Evolutionary conservation across 2,888 invertebrate species (phyloP).

Genomic region (Cephonodes hylas): DNA sequence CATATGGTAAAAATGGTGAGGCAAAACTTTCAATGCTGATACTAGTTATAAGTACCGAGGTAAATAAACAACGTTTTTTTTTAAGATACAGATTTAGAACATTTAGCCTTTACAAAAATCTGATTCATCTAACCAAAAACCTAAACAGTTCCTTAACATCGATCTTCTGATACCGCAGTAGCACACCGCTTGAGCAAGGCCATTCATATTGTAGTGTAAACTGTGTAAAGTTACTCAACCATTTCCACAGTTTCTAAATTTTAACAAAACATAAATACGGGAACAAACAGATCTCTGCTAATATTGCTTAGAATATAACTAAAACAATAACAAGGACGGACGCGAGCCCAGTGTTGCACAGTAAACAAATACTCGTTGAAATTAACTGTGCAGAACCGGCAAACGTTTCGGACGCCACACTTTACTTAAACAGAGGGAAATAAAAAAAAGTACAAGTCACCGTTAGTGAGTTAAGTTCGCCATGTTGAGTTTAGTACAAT

Average conservation of each 20-base stretch:
- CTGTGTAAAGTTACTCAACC: no score
- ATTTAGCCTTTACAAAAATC: no score
- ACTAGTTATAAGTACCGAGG: no score
- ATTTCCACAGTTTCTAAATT: background rate
- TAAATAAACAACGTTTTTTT: no score
- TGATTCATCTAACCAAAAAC: no score
- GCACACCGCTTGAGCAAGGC: no score
- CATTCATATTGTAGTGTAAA: no score
- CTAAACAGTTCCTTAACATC: no score
- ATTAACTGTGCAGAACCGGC: conserved; percentile 59
- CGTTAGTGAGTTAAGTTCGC: background rate
- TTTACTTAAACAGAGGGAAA: conserved; percentile 18
- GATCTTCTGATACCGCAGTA: no score
- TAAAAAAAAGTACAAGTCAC: conserved; percentile 3
- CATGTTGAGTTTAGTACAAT: conserved; percentile 6
- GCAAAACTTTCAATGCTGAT: no score
- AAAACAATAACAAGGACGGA: conserved; percentile 28
- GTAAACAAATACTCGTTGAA: conserved; percentile 70
- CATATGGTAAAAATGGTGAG: no score
- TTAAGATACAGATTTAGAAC: no score
- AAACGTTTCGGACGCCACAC: conserved; percentile 52
- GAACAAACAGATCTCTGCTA: background rate
- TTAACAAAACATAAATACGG: background rate
- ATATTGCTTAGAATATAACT: conserved; percentile 23
- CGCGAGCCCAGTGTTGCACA: conserved; percentile 57